Conservation (phyloP, 1,140 invertebrate species). For the Pseudachorutes palmiensis region DNA sequence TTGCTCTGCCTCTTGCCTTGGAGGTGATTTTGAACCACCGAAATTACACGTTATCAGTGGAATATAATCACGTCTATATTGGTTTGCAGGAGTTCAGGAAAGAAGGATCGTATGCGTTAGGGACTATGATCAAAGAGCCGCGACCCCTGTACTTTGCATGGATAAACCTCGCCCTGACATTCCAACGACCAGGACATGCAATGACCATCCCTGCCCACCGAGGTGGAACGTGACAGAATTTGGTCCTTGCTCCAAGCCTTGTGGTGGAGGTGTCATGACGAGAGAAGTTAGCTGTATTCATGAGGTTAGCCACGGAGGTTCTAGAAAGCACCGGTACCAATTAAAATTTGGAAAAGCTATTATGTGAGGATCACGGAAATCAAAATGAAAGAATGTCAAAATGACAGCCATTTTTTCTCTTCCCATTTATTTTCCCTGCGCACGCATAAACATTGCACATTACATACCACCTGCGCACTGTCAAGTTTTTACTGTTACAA, state of each 20-base stretch:
- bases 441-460: no score
- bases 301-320: no score
- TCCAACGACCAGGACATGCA: slow-evolving; percentile 79
- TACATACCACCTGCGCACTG: no score
- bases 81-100: slow-evolving; percentile 60
- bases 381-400: no score
- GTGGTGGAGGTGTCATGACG: slow-evolving; percentile 83
- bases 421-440: no score
- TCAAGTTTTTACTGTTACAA: no score
- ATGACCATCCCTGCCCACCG: slow-evolving; percentile 82
- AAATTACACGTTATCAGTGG: neutral
- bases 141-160: slow-evolving; percentile 73
- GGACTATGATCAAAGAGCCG: slow-evolving; percentile 72
- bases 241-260: slow-evolving; percentile 75
- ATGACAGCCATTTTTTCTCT: no score
- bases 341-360: no score
- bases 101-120: slow-evolving; percentile 83
- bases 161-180: slow-evolving; percentile 70
- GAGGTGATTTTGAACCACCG: slow-evolving; percentile 52
- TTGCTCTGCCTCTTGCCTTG: slow-evolving; percentile 89
- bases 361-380: no score
- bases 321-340: no score
- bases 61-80: neutral
- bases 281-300: slow-evolving; percentile 84
- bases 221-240: slow-evolving; percentile 67